These are phyloP conservation scores for Ormyrus labotus DNA, from an alignment of 2,888 invertebrate species.

Conservation along the genomic window DNA sequence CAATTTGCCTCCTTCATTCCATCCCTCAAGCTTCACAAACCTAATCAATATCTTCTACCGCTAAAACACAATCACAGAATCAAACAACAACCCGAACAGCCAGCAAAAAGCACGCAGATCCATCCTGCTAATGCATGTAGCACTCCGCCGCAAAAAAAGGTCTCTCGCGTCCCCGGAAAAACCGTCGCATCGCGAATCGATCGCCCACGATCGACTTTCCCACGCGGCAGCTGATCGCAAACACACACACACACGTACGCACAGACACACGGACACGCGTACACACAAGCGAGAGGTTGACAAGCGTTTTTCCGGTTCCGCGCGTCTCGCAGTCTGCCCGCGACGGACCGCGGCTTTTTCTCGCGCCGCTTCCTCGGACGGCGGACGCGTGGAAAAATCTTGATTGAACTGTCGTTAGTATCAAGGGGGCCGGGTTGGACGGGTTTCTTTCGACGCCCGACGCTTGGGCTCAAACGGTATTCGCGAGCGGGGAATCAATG, in stretches of 20 bases:
- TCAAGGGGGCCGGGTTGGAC: conserved; percentile 21
- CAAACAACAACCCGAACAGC: too few relatives aligned
- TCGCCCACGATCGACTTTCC: conserved; percentile 28
- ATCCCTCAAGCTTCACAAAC: too few relatives aligned
- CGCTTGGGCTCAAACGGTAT: background rate
- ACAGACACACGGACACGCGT: background rate
- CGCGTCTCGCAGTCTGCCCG: conserved; percentile 34
- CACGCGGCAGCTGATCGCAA: background rate
- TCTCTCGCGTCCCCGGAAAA: conserved; percentile 19
- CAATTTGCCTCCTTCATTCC: too few relatives aligned
- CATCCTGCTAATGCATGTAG: too few relatives aligned
- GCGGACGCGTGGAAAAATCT: conserved; percentile 17
- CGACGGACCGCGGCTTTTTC: background rate
- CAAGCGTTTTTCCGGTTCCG: conserved; percentile 33
- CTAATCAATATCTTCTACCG: too few relatives aligned
- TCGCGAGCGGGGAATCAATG: background rate
- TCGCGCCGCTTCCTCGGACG: background rate
- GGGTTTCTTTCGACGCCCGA: conserved; percentile 7
- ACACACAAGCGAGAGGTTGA: background rate
- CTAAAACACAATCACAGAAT: too few relatives aligned
- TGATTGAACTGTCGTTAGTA: conserved; percentile 52
- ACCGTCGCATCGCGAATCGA: conserved; percentile 1
- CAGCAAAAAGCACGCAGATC: too few relatives aligned
- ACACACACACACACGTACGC: too few relatives aligned
- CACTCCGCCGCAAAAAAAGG: too few relatives aligned